Evolutionary conservation across 2,888 invertebrate genomes (phyloP).

Genomic region (Anodontia alba): DNA sequence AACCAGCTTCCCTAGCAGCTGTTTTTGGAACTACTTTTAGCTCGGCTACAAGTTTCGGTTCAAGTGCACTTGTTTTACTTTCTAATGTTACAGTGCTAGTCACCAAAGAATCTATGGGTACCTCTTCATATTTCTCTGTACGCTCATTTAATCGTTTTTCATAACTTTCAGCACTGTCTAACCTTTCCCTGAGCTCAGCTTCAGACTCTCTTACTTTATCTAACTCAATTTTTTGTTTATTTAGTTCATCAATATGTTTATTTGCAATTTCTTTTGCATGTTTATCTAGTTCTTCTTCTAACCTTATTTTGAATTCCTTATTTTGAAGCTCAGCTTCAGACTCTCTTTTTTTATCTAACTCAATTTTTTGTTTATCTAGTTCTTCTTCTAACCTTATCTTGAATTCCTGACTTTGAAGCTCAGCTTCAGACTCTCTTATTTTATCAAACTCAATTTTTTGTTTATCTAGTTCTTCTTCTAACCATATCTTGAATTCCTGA

Average conservation of each 20-base stretch:
- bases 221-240: slow-evolving; percentile 40
- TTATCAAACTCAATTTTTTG: slow-evolving; percentile 57
- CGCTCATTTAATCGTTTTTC: slow-evolving; percentile 59
- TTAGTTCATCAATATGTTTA: slow-evolving; percentile 59
- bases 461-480: slow-evolving; percentile 46
- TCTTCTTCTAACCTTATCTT: too few relatives aligned
- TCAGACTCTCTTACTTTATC: slow-evolving; percentile 48
- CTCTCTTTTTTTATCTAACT: slow-evolving; percentile 47
- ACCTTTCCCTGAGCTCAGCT: slow-evolving; percentile 46
- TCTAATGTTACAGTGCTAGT: slow-evolving; percentile 7
- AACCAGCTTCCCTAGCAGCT: slow-evolving; percentile 24
- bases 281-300: slow-evolving; percentile 75
- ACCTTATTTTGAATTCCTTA: slow-evolving; percentile 74
- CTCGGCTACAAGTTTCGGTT: slow-evolving; percentile 20
- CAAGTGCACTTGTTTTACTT: neutral
- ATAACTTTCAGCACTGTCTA: slow-evolving; percentile 48
- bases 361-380: slow-evolving; percentile 35
- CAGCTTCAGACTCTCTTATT: slow-evolving; percentile 44
- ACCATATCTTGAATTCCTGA: slow-evolving; percentile 48
- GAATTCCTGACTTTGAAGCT: too few relatives aligned
- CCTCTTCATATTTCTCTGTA: slow-evolving; percentile 51
- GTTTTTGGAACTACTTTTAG: slow-evolving; percentile 22
- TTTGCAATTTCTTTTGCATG: slow-evolving; percentile 69
- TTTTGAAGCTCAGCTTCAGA: slow-evolving; percentile 45
- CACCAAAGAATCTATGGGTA: slow-evolving; percentile 4